Conservation (phyloP, 2,113 vertebrate species). For the Noturus placidus region DNA sequence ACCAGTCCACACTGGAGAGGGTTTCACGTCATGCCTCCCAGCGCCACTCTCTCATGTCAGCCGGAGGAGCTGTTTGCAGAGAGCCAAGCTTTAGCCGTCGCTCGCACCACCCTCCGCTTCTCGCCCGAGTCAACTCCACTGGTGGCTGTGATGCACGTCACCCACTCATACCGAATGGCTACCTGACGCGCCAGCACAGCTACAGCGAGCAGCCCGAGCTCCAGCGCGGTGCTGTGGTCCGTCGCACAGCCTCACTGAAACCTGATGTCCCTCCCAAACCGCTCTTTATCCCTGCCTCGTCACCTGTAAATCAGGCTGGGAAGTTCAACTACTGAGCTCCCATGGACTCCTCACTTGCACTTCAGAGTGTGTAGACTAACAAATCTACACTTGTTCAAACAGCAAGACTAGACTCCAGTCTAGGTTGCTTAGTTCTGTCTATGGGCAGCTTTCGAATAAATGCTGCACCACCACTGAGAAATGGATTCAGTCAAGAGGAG, state of each 20-base stretch:
- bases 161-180: constrained; percentile 72
- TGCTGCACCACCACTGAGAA: constrained; percentile 26
- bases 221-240: constrained; percentile 72
- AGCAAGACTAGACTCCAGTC: constrained; percentile 12
- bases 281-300: constrained; percentile 79
- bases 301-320: constrained; percentile 75
- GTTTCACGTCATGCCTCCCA: constrained; percentile 71
- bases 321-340: constrained; percentile 79
- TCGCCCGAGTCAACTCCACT: constrained; percentile 81
- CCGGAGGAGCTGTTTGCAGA: constrained; percentile 72
- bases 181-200: constrained; percentile 77
- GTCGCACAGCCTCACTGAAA: constrained; percentile 77
- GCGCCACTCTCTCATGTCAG: constrained; percentile 75
- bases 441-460: constrained; percentile 32
- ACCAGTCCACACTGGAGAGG: constrained; percentile 75
- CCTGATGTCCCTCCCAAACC: constrained; percentile 77
- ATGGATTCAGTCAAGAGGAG: constrained; percentile 4
- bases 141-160: constrained; percentile 77
- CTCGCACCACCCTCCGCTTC: constrained; percentile 73
- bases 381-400: constrained; percentile 19
- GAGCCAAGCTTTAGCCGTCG: constrained; percentile 78
- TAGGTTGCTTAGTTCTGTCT: constrained; percentile 26
- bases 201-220: constrained; percentile 76
- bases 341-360: constrained; percentile 6
- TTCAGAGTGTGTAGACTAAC: constrained; percentile 15